Percentiles rank a stretch among this genome's conserved stretches.
These are phyloP conservation scores for Celastrina argiolus DNA, from an alignment of 2,888 invertebrate genomes.

Conservation along the genomic window DNA sequence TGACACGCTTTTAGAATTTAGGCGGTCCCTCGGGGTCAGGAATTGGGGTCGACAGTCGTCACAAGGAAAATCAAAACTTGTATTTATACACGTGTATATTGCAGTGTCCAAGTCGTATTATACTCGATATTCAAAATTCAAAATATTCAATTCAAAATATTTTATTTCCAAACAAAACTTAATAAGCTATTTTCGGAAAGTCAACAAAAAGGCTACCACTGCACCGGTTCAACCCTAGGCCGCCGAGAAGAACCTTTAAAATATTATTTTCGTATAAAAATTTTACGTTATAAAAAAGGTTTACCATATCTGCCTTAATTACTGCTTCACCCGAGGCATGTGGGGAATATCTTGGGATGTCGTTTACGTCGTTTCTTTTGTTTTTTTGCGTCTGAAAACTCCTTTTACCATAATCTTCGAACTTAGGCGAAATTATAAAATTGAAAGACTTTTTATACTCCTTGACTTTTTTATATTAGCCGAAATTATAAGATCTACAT, in stretches of 20 bases:
- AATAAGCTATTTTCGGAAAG: too few species aligned
- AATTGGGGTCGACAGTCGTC: background rate
- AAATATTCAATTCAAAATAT: too few species aligned
- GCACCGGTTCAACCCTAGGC: too few species aligned
- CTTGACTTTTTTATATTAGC: too few species aligned
- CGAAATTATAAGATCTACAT: too few species aligned
- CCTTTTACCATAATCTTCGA: background rate
- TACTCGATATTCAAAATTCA: too few species aligned
- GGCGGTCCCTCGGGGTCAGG: background rate
- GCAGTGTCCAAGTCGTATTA: background rate
- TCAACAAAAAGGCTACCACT: too few species aligned
- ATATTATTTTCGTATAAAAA: background rate
- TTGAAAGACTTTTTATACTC: too few species aligned
- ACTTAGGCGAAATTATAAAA: background rate
- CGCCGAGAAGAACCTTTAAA: too few species aligned
- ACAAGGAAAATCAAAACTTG: background rate
- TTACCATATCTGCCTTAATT: background rate
- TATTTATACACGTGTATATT: background rate
- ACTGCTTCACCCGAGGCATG: background rate
- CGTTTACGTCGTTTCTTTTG: background rate
- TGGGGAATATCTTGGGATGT: background rate
- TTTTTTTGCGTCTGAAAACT: background rate
- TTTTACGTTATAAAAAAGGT: background rate
- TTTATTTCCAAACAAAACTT: too few species aligned
- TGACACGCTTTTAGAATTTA: background rate